Percentiles rank a stretch among this genome's conserved stretches.
Evolutionary conservation across 2,113 vertebrate genomes (phyloP).

Genomic region (Macquaria australasica): DNA sequence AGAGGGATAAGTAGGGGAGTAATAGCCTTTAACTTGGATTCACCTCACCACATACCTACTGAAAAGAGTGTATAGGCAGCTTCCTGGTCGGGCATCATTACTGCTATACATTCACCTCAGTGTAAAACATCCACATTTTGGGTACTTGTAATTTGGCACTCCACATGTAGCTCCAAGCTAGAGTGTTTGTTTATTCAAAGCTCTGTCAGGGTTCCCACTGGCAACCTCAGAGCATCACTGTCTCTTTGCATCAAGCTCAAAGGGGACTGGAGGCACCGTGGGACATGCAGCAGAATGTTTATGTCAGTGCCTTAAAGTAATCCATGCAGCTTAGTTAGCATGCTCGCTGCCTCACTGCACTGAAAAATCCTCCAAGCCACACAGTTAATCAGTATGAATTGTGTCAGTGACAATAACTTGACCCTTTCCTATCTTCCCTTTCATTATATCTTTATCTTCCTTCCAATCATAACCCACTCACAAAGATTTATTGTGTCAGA

Average conservation of each 20-base stretch:
- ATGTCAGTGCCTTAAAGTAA: slow-evolving; percentile 72
- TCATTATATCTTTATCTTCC: slow-evolving; percentile 22
- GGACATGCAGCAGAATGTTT: slow-evolving; percentile 72
- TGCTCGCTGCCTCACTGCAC: slow-evolving; percentile 27
- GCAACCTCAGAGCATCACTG: slow-evolving; percentile 69
- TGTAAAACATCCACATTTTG: slow-evolving; percentile 40
- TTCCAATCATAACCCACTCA: not conserved
- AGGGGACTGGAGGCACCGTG: slow-evolving; percentile 55
- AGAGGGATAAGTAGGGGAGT: not conserved
- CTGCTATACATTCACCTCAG: slow-evolving; percentile 22
- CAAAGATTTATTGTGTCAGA: not conserved
- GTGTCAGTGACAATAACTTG: slow-evolving; percentile 13
- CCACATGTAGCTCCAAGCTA: slow-evolving; percentile 44
- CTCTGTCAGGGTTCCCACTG: slow-evolving; percentile 63
- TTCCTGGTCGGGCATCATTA: not conserved
- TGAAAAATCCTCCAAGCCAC: slow-evolving; percentile 39
- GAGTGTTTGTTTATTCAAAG: slow-evolving; percentile 64
- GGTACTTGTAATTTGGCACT: slow-evolving; percentile 18
- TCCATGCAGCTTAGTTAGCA: slow-evolving; percentile 51
- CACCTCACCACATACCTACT: not conserved
- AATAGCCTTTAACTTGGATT: not conserved
- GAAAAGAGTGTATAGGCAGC: not conserved
- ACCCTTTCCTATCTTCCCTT: slow-evolving; percentile 12
- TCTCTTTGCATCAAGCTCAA: slow-evolving; percentile 73
- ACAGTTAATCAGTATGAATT: slow-evolving; percentile 36